Base-by-base conservation (phyloP, 2,113 vertebrate species). In the Aspidoscelis tigris region DNA sequence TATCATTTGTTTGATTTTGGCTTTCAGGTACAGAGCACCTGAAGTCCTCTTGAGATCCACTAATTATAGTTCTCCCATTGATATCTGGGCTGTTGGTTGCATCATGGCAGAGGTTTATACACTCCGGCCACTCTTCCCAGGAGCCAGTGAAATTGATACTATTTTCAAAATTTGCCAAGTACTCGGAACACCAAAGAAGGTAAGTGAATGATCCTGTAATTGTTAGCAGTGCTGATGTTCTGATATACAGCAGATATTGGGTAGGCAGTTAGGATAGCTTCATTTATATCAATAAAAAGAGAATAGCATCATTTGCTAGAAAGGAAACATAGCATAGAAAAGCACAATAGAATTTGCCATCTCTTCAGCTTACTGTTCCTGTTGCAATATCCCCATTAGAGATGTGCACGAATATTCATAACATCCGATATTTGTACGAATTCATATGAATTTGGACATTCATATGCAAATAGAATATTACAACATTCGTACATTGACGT, bases 101-200 rank as follows among this genome's bases (percentile, higher is more conserved):
- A 97, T 97, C 88, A 97, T 97, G 96, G 96, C 96, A 9, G 97
- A 97, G 85, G 95, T 97, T 84, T 97, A 97, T 84, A 97, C 96
- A 0, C 93, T 97, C 82, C 91, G 96, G 87, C 97, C 97, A 2
- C 96, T 97, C 50, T 97, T 97, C 76, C 96, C 96, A 5, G 96
- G 97, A 0, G 94, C 96, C 90, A 97, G 96, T 91, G 97, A 97
- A 93, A 96, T 97, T 72, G 97, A 97, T 91, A 97, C 96, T 2
- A 96, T 97, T 94, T 97, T 97, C 94, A 97, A 97, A 92, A 97
- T 97, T 86, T 97, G 97, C 92, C 97, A 97, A 89, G 95, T 97
- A 21, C 69, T 97, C 91, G 96, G 96, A 22, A 97, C 96, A 0
- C 97, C 97, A 4, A 97, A 97, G 89, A 97, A 97, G 97, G 96